Base-by-base conservation (phyloP, 2,888 invertebrate species). In the Onthophagus sagittarius region DNA sequence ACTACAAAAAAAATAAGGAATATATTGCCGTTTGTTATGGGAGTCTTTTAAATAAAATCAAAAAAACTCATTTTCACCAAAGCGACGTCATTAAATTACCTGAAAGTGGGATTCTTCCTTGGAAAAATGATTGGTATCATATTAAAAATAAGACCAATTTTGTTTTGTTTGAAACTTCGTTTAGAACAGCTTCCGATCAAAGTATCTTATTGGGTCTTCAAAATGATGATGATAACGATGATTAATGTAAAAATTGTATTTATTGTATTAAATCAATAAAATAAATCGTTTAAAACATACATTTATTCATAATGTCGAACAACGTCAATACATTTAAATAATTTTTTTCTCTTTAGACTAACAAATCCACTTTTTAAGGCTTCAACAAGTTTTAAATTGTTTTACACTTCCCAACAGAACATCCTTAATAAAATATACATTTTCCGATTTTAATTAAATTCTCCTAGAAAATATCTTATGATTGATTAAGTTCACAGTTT, bases 141-240 rank as follows among this genome's bases (percentile, higher is more conserved):
- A 74, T 83, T 53, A 76, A 79, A 31, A 75, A 79, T 72, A 74
- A 78, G 32, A 76, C 78, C 63, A 78, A 74, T 70, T 71, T 82
- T 13, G 79, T 84, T 71, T 75, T 86, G 69, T 15, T 84, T 0
- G 83, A 84, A 14, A 75, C 81, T 62, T 81, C 78, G 71, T 86
- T 86, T 74, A 77, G 82, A 73, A 80, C 77, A 73, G 83, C 85
- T 13, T 81, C 82, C 31, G 86, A 86, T 80, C 81, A 84, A 63
- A 79, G 81, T 78, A 81, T 84, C 62, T 83, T 85, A 84, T 75
- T 84, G 71, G 84, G 84, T 7, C 76, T 80, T 74, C 82, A 83
- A 74, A 78, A 79, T 74, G 78, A 80, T 73, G 77, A 78, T 7
- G 77, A 79, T 65, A 70, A 76, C 13, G 76, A 80, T 64, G 65